Evolutionary conservation across 2,113 vertebrate species (phyloP).

Genomic region (Rhabdornis inornatus): DNA sequence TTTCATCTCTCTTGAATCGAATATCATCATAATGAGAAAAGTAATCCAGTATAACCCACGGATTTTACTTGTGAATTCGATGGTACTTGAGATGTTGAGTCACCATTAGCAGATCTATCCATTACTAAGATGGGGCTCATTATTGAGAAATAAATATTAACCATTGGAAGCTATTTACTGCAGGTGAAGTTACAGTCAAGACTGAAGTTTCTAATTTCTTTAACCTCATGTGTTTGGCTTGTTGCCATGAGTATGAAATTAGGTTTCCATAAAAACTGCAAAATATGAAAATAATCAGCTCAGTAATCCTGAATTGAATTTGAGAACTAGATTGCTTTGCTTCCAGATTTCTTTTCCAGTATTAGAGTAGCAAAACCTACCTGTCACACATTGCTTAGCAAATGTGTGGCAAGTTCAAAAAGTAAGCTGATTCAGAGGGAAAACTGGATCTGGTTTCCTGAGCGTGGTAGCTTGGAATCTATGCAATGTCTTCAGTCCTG

Average conservation of each 20-base stretch:
- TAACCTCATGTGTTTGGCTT: not conserved
- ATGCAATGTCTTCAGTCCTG: fast-evolving
- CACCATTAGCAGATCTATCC: not conserved
- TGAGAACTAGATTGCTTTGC: not conserved
- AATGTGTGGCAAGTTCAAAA: not conserved
- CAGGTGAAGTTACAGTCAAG: not conserved
- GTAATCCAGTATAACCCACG: not conserved
- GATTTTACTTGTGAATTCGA: not conserved
- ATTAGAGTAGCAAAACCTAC: not conserved
- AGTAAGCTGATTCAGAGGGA: not conserved
- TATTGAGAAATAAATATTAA: not conserved
- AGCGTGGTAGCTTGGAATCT: not conserved
- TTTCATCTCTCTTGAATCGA: not conserved
- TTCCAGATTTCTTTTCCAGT: not conserved
- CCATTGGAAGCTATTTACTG: not conserved
- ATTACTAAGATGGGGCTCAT: not conserved
- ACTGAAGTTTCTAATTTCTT: not conserved
- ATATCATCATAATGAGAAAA: not conserved
- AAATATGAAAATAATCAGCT: not conserved
- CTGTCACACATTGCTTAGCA: not conserved
- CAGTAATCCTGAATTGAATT: not conserved
- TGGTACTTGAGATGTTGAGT: not conserved
- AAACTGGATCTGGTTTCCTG: not conserved
- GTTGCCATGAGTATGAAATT: not conserved
- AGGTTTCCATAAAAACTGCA: not conserved